Evolutionary conservation across 2,888 invertebrate species (phyloP), one percentile per base, ranked within the genome.

Genomic region (Harmothoe impar): DNA sequence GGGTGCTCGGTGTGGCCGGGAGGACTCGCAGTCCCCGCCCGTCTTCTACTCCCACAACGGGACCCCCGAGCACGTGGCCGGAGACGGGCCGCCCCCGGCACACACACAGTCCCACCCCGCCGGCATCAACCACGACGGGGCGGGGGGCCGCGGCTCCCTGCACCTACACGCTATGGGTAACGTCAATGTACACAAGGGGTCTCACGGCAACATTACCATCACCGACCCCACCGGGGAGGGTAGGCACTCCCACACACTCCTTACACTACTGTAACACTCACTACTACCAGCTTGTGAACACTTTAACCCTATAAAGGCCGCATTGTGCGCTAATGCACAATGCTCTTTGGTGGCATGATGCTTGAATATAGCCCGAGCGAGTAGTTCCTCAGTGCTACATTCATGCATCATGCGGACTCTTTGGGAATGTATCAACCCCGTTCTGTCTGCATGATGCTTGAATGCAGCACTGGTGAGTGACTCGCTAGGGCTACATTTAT

Each of bases 11-110:
- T 77, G 29, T 29, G 51, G 85, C 0, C 85, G 90, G 29, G 90
- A 90, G 33, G 51, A 85, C 68, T 56, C 62, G 33, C 91, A 91
- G 29, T 91, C 92, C 10, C 92, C 93, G 33, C 92, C 91, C 33
- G 92, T 92, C 56, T 93, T 91, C 92, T 92, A 91, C 90, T 93
- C 92, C 35, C 93, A 92, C 88, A 92, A 93, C 89, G 92, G 91
- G 25, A 93, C 92, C 20, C 92, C 92, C 12, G 91, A 93, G 54
- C 89, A 91, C 1, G 91, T 89, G 17, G 29, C 90, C 10, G 52
- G 25, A 10, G 86, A 52, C 86, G 54, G 84, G 1, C 89, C 91
- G 54, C 91, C 89, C 89, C 90, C 90, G 20, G 51, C 89, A 23
- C 68, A 91, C 43, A 52, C 54, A 78, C 88, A 68, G 89, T 56